phyloP scores from a whole-genome alignment of 2,888 invertebrate species.

The Melikaiella ostensackeni region DNA sequence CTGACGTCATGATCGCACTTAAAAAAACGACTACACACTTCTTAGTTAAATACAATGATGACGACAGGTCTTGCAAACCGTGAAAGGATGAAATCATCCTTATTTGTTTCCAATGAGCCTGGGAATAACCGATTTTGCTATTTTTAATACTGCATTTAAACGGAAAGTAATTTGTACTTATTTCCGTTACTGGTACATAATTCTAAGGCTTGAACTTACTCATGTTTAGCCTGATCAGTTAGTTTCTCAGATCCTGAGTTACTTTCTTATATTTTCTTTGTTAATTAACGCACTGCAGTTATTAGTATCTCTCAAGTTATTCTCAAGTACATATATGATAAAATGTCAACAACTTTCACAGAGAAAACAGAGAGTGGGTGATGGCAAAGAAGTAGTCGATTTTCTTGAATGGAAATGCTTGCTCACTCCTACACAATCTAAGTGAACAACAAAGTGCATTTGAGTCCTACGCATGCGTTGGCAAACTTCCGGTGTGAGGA shows the following conservation, averaged over 20 bases:
- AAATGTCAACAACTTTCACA: conserved; percentile 1
- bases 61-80: neutral
- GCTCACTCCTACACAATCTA: neutral
- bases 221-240: neutral
- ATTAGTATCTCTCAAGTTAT: neutral
- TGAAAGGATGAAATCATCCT: conserved; percentile 11
- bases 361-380: neutral
- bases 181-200: no score
- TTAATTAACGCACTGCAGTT: neutral
- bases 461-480: neutral
- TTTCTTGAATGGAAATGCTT: neutral
- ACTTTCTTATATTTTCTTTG: neutral
- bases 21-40: neutral
- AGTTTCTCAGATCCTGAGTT: neutral
- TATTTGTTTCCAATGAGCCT: neutral
- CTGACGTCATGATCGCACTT: neutral
- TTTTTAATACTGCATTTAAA: neutral
- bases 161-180: no score
- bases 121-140: neutral
- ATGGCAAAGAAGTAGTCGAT: neutral
- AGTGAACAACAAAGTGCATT: neutral
- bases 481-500: conserved; percentile 1
- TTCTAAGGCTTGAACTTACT: no score
- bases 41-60: neutral
- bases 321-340: neutral